Evolutionary conservation across 2,888 invertebrate species (phyloP).

Genomic region (Acleris literana): DNA sequence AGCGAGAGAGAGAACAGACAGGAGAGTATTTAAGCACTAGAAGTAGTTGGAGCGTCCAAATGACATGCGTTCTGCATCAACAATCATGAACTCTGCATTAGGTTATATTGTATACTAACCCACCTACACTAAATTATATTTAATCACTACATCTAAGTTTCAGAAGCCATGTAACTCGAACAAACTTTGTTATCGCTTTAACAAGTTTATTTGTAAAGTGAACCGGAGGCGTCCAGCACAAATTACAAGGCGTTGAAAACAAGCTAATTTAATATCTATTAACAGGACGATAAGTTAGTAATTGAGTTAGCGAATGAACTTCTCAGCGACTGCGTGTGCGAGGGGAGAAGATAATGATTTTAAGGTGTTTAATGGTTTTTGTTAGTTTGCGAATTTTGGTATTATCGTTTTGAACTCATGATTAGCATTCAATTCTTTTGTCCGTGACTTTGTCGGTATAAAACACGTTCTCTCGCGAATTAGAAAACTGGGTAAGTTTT

Average conservation of each 20-base stretch:
- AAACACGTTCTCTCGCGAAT: too few species aligned
- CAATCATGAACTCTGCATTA: too few species aligned
- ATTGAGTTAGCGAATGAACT: slow-evolving; percentile 9
- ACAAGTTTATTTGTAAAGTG: slow-evolving; percentile 75
- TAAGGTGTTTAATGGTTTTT: neutral
- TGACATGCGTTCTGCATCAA: too few species aligned
- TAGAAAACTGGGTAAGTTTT: too few species aligned
- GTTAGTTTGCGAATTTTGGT: neutral
- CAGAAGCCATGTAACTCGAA: slow-evolving; percentile 58
- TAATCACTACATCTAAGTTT: slow-evolving; percentile 38
- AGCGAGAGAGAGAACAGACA: too few species aligned
- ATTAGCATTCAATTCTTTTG: too few species aligned
- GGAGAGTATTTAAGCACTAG: too few species aligned
- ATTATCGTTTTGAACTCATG: too few species aligned
- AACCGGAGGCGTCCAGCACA: slow-evolving; percentile 63
- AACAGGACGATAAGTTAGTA: slow-evolving; percentile 37
- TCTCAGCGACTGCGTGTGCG: too few species aligned
- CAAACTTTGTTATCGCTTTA: slow-evolving; percentile 71
- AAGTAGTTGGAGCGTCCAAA: too few species aligned
- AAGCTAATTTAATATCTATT: slow-evolving; percentile 50
- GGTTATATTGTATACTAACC: too few species aligned
- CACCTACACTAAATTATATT: neutral
- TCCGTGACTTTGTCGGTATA: too few species aligned
- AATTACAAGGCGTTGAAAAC: slow-evolving; percentile 57
- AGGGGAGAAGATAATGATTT: neutral